Evolutionary conservation across 30 jellyfish, hydroid and myxozoan species (phyloP).

Genomic region (Catostylus mosaicus): DNA sequence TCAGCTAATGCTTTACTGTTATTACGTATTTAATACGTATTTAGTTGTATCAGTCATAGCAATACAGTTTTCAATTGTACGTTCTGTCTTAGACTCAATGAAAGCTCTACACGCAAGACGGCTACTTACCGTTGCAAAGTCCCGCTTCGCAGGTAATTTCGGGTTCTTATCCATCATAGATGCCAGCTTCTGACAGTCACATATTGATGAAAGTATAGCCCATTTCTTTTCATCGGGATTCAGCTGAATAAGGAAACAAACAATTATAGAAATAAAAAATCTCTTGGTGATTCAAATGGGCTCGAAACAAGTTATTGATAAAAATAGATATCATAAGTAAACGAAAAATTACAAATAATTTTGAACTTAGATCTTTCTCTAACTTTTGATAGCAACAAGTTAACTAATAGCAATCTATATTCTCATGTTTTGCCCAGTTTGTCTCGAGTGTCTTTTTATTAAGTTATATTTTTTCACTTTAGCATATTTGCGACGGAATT

Average conservation of each 20-base stretch:
- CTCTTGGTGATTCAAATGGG: background rate
- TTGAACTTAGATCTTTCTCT: background rate
- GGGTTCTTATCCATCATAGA: conserved; percentile 72
- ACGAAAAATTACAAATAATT: background rate
- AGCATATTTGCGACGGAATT: background rate
- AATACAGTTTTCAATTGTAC: too few relatives aligned
- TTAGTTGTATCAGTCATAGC: too few relatives aligned
- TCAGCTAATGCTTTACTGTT: too few relatives aligned
- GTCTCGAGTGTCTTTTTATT: too few relatives aligned
- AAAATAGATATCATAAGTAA: background rate
- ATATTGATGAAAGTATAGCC: conserved; percentile 73
- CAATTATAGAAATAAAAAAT: too few relatives aligned
- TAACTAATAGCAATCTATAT: background rate
- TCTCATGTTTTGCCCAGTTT: too few relatives aligned
- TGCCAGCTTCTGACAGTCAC: conserved; percentile 67
- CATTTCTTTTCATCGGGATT: conserved; percentile 66
- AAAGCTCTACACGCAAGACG: too few relatives aligned
- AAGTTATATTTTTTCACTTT: background rate
- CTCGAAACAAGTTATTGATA: background rate
- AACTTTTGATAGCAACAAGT: background rate
- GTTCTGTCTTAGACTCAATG: too few relatives aligned
- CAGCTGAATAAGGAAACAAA: conserved; percentile 12
- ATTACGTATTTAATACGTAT: too few relatives aligned
- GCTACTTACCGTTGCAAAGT: conserved; percentile 74
- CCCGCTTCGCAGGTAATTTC: conserved; percentile 70